A percentile compares a stretch with the other conserved stretches of the same genome.
These are phyloP conservation scores for Anodontia alba DNA, from an alignment of 2,888 invertebrate species.

Conservation along the genomic window DNA sequence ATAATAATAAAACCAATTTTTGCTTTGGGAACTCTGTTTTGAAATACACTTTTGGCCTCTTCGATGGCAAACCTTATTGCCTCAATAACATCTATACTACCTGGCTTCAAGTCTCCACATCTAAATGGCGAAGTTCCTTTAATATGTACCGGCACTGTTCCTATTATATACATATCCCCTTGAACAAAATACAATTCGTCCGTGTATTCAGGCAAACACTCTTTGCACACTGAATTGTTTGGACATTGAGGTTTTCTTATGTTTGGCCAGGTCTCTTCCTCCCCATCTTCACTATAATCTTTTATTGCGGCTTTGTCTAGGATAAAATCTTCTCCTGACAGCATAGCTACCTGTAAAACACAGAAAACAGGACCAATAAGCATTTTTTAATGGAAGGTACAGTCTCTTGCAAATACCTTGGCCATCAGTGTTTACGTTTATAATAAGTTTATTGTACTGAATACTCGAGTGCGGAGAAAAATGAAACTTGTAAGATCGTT, in stretches of 20 bases:
- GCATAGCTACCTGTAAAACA: too few relatives aligned
- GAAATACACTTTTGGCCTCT: neutral
- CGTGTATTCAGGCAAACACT: neutral
- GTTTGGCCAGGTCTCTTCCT: neutral
- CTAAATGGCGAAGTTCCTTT: slow-evolving; percentile 12
- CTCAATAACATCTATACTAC: slow-evolving; percentile 23
- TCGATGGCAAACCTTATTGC: slow-evolving; percentile 13
- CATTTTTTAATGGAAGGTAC: too few relatives aligned
- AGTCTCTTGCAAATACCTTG: too few relatives aligned
- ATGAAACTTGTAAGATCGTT: too few relatives aligned
- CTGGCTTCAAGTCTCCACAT: slow-evolving; percentile 16
- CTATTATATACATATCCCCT: slow-evolving; percentile 29
- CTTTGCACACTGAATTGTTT: neutral
- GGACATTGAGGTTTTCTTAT: slow-evolving; percentile 19
- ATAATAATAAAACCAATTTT: slow-evolving; percentile 21
- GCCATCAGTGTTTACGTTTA: too few relatives aligned
- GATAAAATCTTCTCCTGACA: too few relatives aligned
- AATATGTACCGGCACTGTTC: slow-evolving; percentile 13
- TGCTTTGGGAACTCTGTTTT: slow-evolving; percentile 1
- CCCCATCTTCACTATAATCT: slow-evolving; percentile 8
- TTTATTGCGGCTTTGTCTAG: slow-evolving; percentile 20
- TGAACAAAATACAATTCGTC: neutral
- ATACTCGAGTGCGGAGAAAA: too few relatives aligned
- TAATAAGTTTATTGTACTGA: too few relatives aligned
- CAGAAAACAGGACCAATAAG: too few relatives aligned